Base-by-base conservation (phyloP, 37 sponge, comb jelly and placozoan species). In the Theonella swinhoei region DNA sequence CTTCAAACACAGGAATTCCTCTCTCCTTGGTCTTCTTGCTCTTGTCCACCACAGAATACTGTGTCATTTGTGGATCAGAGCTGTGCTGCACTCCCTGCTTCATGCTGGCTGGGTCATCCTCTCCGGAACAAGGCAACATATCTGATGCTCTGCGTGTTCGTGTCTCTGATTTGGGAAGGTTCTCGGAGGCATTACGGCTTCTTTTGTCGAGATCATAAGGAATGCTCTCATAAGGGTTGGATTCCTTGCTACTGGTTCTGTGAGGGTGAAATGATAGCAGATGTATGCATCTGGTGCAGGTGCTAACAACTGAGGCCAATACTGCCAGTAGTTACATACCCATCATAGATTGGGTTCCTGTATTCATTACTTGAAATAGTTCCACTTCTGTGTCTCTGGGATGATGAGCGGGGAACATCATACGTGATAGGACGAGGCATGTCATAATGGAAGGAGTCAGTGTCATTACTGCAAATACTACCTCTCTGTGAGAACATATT, bases 381-480 rank as follows among this genome's bases (percentile, higher is more conserved):
- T 5, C 39, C 63, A 37, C 3, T 64, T 11, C 68, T 66, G 8
- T 26, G 39, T 79, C 43, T 23, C 22, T 31, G 9, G 20, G 79
- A 65, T 24, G 75, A 63, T 30, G 74, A 17, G 19, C 75, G 58
- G 2, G 83, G 83, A 5, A 83, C 75, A 39, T 83, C 75, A 42
- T 83, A 83, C 26, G 9, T 36, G 3, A 64, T 38, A 1, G 75
- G 74, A 8, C 83, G 40, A 9, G 83, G 83, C 20, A 26, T 39
- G 25, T 83, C 83, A 32, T 83, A 83, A 42, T 64, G 75, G 64
- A 83, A 83, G 66, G 54, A 47, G 54, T 47, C 54, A 14, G 11
- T 47, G 54, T 47, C 54, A n/a, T n/a, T n/a, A 47, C 54, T 47
- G 54, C 54, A 47, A 47, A 47, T 47, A 14, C 54, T 47, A 7